Percentiles rank a stretch among this genome's conserved stretches.
Conservation (phyloP, 2,797 vertebrate species). For the Micrastur ruficollis region DNA sequence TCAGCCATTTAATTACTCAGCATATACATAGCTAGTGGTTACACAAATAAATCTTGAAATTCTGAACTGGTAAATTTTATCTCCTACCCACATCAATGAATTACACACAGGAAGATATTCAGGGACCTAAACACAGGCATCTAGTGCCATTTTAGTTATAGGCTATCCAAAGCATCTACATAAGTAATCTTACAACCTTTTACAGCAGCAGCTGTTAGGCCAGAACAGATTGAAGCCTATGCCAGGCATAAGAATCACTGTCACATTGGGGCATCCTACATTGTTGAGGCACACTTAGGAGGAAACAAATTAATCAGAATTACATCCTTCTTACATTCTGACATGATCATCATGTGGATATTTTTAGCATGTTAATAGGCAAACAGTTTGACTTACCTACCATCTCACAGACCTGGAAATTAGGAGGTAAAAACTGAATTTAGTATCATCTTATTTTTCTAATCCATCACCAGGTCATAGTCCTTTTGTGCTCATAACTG, state of each 20-base stretch:
- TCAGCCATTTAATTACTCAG: neutral
- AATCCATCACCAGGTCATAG: neutral
- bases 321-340: neutral
- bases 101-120: neutral
- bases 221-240: neutral
- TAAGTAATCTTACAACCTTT: neutral
- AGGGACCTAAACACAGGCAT: neutral
- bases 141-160: neutral
- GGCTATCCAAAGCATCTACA: neutral
- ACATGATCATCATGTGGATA: neutral
- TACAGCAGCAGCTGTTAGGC: neutral
- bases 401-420: neutral
- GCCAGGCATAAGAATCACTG: neutral
- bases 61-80: neutral
- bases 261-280: neutral
- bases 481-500: neutral
- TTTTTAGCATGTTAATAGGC: neutral
- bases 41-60: conserved; percentile 1
- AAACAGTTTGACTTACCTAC: neutral
- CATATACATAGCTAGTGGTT: neutral
- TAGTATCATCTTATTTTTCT: neutral
- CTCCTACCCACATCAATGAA: neutral
- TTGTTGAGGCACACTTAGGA: neutral
- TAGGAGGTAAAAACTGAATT: neutral
- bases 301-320: neutral